Percentiles rank a stretch among this genome's conserved stretches.
phyloP scores from a whole-genome alignment of 2,797 vertebrate genomes.

The Muscicapa striata region DNA sequence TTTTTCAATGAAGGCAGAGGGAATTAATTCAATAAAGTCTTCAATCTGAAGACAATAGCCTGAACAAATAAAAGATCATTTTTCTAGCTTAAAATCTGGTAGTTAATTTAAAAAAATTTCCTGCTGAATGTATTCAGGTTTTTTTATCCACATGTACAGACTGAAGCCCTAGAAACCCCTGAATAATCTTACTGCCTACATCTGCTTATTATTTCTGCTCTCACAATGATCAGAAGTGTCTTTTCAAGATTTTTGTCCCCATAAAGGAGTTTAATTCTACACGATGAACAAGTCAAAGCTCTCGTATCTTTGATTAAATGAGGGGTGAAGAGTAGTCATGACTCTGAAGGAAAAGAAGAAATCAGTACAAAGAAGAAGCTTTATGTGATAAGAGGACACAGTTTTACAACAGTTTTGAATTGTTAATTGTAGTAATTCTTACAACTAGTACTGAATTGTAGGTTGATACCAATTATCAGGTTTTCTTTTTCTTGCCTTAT shows the following conservation, averaged over 20 bases:
- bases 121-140: background rate
- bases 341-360: background rate
- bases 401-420: background rate
- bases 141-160: background rate
- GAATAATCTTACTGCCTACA: background rate
- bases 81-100: background rate
- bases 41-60: background rate
- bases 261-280: background rate
- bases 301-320: background rate
- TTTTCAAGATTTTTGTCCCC: background rate
- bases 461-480: background rate
- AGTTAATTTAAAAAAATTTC: background rate
- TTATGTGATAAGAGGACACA: background rate
- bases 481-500: background rate
- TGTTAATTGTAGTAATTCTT: background rate
- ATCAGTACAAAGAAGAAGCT: background rate
- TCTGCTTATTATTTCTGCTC: background rate
- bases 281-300: background rate
- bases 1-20: background rate
- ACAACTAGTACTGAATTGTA: background rate
- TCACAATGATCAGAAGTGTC: accelerated
- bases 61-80: background rate
- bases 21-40: background rate
- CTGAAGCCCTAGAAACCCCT: background rate
- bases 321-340: background rate